Evolutionary conservation across 64 coral and sea anemone species (phyloP), one percentile per base, ranked within the genome.

Genomic region (Montipora cactus): DNA sequence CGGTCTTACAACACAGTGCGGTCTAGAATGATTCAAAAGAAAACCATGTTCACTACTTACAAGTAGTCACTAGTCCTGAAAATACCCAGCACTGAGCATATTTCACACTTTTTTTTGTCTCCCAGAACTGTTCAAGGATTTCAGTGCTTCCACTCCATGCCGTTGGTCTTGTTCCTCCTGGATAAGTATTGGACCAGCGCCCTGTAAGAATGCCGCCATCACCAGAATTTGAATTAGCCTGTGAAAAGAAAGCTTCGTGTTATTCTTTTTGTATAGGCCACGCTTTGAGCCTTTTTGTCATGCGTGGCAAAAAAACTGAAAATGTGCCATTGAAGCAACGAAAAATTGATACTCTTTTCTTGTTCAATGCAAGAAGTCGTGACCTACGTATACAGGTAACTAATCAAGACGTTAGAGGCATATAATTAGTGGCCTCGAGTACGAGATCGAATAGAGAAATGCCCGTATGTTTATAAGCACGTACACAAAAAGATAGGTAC

Each of bases 71-170:
- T 44, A 97, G 78, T 7, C 95, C 95, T 75, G 95, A 97, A 74
- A 94, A 97, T 18, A 97, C 95, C 95, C 95, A 97, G 78, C 95
- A 97, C 47, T 97, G 95, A 25, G 92, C 95, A 72, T 95, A 97
- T 9, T 89, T 89, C 37, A 97, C 92, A 21, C 15, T 53, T 12
- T 79, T 14, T 10, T 94, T 74, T 75, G 67, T 91, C 13, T 37
- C 78, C 15, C 76, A 59, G 68, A 89, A 97, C 86, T 97, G 87
- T 57, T 97, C 81, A 23, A 87, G 87, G 49, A 97, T 97, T 7
- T 59, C n/a, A 15, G 81, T 89, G 75, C 95, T 97, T 59, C 95
- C 95, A 0, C 61, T 79, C 95, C 95, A 97, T 2, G 74, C 89
- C 47, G 71, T 48, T 0, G 95, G 95, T 2, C 19, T 18, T 47